These are phyloP conservation scores for Sarotherodon lohbergeri DNA, from an alignment of 2,113 vertebrate genomes.

Conservation along the genomic window DNA sequence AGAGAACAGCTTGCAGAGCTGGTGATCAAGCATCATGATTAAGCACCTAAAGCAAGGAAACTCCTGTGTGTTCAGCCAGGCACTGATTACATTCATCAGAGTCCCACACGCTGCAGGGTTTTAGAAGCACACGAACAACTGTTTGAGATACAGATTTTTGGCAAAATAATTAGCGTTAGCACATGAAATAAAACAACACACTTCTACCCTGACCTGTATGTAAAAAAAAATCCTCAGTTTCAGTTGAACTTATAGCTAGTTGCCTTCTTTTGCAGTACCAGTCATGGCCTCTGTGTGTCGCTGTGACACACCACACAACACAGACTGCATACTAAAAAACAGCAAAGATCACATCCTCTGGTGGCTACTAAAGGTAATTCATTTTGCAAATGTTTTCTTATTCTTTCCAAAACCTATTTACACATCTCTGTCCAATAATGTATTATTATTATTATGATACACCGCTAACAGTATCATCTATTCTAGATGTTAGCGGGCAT, in stretches of 20 bases:
- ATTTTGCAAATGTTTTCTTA: not conserved
- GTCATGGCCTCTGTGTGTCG: not conserved
- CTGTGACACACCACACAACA: not conserved
- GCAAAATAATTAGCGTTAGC: not conserved
- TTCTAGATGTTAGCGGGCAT: not conserved
- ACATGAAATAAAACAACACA: not conserved
- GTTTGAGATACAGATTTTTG: constrained; percentile 29
- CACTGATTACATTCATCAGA: constrained; percentile 62
- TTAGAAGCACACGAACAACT: constrained; percentile 38
- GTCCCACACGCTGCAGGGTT: constrained; percentile 41
- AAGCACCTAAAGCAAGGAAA: constrained; percentile 66
- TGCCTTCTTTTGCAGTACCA: not conserved
- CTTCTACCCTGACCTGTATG: not conserved
- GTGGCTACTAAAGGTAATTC: constrained; percentile 42
- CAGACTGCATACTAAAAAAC: not conserved
- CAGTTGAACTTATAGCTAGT: not conserved
- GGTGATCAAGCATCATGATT: constrained; percentile 70
- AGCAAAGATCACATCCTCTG: constrained; percentile 41
- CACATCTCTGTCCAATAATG: not conserved
- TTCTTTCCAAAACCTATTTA: fast-evolving
- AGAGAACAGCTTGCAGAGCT: constrained; percentile 64
- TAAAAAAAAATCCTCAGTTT: not conserved
- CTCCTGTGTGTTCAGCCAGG: constrained; percentile 53
- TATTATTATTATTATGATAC: not conserved
- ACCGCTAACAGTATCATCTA: not conserved